Base-by-base conservation (phyloP, 2,888 invertebrate genomes). In the Rhabditophanes sp. region DNA sequence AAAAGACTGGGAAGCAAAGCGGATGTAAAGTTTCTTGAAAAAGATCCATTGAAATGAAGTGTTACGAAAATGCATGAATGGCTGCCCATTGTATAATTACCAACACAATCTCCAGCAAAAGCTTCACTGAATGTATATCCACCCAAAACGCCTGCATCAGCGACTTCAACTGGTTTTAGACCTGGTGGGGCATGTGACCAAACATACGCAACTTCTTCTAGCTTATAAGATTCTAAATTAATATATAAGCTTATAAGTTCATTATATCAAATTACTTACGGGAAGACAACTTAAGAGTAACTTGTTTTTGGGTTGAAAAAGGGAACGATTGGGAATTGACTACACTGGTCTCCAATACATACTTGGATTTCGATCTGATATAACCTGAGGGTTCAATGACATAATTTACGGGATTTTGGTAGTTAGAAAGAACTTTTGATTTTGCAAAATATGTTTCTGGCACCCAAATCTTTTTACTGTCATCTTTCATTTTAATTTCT, bases 171-270 rank as follows among this genome's bases (percentile, higher is more conserved):
- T 4, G 61, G 61, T 11, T 53, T 53, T 7, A 59, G 51, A 16
- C 44, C 38, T 16, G 61, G 61, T 8, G 58, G 58, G 5, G 56
- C 52, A 34, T 60, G 59, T 9, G 59, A 57, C 61, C 61, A 61
- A 15, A 62, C 36, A 36, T 59, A 62, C 16, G 53, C 55, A 15
- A 61, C 47, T 27, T 61, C 61, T 15, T 56, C 56, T 12, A 57
- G 40, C 5, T 49, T 46, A 30, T 58, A 55, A 25, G 14, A 37
- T 20, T 46, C 44, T 44, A 33, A 46, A 9, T 8, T n/a, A 14
- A 16, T 11, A 27, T 9, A 22, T 15, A 17, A 25, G 12, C 8
- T 21, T 27, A 9, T 14, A 20, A 4, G 1, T 8, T n/a, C n/a
- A n/a, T n/a, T n/a, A n/a, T n/a, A n/a, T n/a, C n/a, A n/a, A n/a